Evolutionary conservation across 2,797 vertebrate genomes (phyloP).

Genomic region (Melanotaenia parkinsoni): DNA sequence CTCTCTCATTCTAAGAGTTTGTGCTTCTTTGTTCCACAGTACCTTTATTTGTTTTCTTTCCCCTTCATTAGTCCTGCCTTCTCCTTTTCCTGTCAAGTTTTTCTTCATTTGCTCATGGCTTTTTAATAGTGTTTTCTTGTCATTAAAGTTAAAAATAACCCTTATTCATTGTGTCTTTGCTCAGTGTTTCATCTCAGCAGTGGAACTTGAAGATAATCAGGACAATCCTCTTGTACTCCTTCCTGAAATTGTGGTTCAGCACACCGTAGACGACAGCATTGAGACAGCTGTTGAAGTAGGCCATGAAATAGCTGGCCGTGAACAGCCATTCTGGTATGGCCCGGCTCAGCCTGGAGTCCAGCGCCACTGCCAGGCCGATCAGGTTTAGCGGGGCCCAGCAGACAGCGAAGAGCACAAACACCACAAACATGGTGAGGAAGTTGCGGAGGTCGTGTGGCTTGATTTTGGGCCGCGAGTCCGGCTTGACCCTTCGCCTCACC

Average conservation of each 20-base stretch:
- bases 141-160: constrained; percentile 5
- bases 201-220: constrained; percentile 82
- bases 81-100: constrained; percentile 8
- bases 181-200: constrained; percentile 63
- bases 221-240: constrained; percentile 88
- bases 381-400: constrained; percentile 89
- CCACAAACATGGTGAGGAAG: constrained; percentile 89
- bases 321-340: constrained; percentile 87
- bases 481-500: constrained; percentile 83
- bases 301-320: constrained; percentile 89
- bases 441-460: constrained; percentile 87
- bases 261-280: constrained; percentile 87
- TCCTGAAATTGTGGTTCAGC: constrained; percentile 88
- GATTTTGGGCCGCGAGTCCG: constrained; percentile 80
- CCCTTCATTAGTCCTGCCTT: constrained; percentile 17
- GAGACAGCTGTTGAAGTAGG: constrained; percentile 90
- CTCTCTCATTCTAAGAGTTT: constrained; percentile 11
- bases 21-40: neutral
- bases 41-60: constrained; percentile 18
- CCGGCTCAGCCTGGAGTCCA: constrained; percentile 77
- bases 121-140: constrained; percentile 4
- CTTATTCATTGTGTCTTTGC: too few species aligned
- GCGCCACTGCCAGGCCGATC: constrained; percentile 86
- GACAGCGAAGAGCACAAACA: constrained; percentile 88
- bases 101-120: constrained; percentile 2